Evolutionary conservation across 2,888 invertebrate genomes (phyloP).

Genomic region (Troides oblongomaculatus): DNA sequence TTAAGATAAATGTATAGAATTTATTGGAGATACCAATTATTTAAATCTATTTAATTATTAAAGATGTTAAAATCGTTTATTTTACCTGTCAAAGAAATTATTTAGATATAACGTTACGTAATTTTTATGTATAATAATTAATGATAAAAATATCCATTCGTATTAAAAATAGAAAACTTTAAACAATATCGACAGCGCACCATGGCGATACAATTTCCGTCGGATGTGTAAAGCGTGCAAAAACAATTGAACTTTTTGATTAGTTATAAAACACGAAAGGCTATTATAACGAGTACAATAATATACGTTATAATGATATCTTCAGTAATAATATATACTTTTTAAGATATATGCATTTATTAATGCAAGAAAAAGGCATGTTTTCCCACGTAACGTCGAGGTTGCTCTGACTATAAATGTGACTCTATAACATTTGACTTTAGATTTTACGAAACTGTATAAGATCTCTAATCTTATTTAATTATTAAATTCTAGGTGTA

Average conservation of each 20-base stretch:
- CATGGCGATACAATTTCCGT: neutral
- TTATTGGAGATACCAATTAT: too few species aligned
- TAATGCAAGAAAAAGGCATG: neutral
- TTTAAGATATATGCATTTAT: neutral
- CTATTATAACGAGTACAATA: neutral
- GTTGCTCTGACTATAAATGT: neutral
- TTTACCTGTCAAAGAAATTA: neutral
- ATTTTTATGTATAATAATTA: neutral
- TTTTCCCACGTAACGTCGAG: neutral
- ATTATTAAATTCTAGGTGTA: conserved; percentile 1
- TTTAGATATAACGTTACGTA: neutral
- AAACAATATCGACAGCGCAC: neutral
- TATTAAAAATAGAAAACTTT: neutral
- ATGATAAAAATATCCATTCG: neutral
- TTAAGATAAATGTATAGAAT: too few species aligned
- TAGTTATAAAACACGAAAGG: neutral
- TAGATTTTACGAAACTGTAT: too few species aligned
- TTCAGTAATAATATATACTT: neutral
- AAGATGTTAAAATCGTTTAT: too few species aligned
- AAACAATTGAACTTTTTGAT: neutral
- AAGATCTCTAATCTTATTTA: neutral
- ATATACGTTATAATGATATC: neutral
- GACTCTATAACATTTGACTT: neutral
- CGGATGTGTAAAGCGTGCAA: neutral
- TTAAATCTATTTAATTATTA: too few species aligned